Conservation (phyloP, 1,140 invertebrate species). For the Tetraneura akinire region DNA sequence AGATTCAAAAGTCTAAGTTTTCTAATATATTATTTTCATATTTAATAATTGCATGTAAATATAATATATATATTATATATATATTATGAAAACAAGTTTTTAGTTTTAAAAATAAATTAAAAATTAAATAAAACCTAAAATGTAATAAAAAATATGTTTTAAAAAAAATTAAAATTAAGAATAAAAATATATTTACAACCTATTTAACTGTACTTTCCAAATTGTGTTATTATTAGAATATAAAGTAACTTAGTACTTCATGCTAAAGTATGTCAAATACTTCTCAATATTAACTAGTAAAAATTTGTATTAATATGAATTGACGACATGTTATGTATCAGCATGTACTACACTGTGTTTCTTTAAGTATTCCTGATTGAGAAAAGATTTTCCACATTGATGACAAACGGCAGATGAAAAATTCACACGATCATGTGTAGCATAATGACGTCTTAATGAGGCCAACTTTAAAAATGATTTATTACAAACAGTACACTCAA, state of each 20-base stretch:
- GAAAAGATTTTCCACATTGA: slow-evolving; percentile 73
- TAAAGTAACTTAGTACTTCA: not conserved
- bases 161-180: not conserved
- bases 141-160: not conserved
- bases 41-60: not conserved
- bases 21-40: not conserved
- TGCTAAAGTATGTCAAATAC: not conserved
- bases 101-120: not conserved
- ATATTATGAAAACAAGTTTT: not conserved
- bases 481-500: slow-evolving; percentile 62
- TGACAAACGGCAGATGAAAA: slow-evolving; percentile 63
- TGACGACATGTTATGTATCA: slow-evolving; percentile 11
- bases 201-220: not conserved
- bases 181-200: not conserved
- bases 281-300: not conserved
- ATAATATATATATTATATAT: too few species aligned
- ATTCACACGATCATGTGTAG: slow-evolving; percentile 58
- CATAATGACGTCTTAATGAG: slow-evolving; percentile 58
- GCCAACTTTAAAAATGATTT: slow-evolving; percentile 62
- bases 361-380: slow-evolving; percentile 67
- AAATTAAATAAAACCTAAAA: not conserved
- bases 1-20: not conserved
- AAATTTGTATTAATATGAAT: not conserved
- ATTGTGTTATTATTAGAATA: not conserved
- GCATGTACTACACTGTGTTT: slow-evolving; percentile 58